Percentiles rank a stretch among this genome's conserved stretches.
These are phyloP conservation scores for Scopus umbretta DNA, from an alignment of 2,113 vertebrate species.

Conservation along the genomic window DNA sequence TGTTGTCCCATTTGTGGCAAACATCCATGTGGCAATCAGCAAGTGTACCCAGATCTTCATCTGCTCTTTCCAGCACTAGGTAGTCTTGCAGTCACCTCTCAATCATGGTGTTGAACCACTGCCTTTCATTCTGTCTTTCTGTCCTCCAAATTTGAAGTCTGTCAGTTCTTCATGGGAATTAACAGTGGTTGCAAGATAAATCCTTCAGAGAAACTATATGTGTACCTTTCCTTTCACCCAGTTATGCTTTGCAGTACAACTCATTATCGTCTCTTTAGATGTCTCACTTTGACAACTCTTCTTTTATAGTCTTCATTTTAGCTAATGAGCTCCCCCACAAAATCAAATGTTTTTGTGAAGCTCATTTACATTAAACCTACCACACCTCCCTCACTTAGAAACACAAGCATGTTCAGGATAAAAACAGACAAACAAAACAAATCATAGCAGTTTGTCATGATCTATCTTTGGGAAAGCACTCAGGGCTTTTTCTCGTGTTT, in stretches of 20 bases:
- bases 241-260: neutral
- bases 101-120: neutral
- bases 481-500: neutral
- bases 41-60: neutral
- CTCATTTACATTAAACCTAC: conserved; percentile 6
- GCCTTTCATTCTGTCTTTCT: neutral
- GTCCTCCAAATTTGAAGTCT: neutral
- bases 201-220: neutral
- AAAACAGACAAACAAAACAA: conserved; percentile 23
- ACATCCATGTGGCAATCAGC: rapidly evolving
- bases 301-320: conserved; percentile 5
- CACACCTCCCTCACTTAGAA: neutral
- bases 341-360: conserved; percentile 5
- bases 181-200: neutral
- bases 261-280: conserved; percentile 40
- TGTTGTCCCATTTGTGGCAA: neutral
- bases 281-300: conserved; percentile 49
- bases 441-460: neutral
- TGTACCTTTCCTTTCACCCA: neutral
- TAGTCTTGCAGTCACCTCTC: neutral
- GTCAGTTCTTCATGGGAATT: neutral
- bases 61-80: neutral
- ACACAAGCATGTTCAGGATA: neutral
- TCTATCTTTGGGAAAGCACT: neutral
- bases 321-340: conserved; percentile 25